Evolutionary conservation across 2,113 vertebrate genomes (phyloP).

Genomic region (Sebastes schlegelii): DNA sequence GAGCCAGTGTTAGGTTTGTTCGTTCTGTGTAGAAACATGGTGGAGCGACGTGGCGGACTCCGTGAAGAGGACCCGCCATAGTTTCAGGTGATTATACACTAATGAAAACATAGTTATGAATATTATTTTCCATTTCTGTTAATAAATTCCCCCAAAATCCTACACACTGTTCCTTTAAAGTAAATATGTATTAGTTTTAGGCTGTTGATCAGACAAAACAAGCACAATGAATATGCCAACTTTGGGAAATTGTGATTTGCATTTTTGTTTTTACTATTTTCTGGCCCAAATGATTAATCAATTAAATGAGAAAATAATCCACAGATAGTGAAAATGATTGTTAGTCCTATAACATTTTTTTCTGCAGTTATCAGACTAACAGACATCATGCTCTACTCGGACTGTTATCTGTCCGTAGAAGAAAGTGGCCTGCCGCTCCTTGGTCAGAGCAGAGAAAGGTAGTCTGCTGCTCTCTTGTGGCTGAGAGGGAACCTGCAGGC

Average conservation of each 20-base stretch:
- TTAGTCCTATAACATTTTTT: background rate
- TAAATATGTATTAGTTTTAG: background rate
- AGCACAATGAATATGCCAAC: background rate
- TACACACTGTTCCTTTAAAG: too few species aligned
- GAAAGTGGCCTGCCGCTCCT: slow-evolving; percentile 80
- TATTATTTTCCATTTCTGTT: too few species aligned
- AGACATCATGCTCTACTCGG: slow-evolving; percentile 81
- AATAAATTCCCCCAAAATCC: too few species aligned
- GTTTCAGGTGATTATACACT: too few species aligned
- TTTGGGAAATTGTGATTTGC: background rate
- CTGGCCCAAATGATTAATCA: background rate
- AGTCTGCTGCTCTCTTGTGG: slow-evolving; percentile 75
- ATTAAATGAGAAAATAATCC: background rate
- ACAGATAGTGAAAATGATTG: background rate
- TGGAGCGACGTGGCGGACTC: too few species aligned
- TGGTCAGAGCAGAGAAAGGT: slow-evolving; percentile 71
- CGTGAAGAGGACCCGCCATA: too few species aligned
- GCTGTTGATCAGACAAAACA: background rate
- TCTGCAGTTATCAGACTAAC: slow-evolving; percentile 41
- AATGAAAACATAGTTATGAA: too few species aligned
- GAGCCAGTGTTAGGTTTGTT: too few species aligned
- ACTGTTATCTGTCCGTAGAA: slow-evolving; percentile 85
- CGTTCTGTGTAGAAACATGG: too few species aligned
- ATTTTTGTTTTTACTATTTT: background rate
- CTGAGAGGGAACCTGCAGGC: slow-evolving; percentile 76